phyloP scores from a whole-genome alignment of 2,888 invertebrate genomes.

The Germaria angustata region DNA sequence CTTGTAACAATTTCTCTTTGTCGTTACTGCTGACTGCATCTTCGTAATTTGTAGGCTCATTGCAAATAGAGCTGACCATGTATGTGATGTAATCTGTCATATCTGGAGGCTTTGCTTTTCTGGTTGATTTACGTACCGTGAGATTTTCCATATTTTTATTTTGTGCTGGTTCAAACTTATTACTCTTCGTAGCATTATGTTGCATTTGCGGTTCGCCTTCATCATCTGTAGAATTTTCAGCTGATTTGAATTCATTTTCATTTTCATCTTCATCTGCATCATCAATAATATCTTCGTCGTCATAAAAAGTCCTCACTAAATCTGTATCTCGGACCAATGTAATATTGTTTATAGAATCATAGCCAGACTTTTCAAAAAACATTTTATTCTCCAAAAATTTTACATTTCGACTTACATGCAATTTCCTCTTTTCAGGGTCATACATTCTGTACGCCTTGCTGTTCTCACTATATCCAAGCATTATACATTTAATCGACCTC shows the following conservation, averaged over 20 bases:
- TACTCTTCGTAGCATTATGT: neutral
- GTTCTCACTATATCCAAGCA: constrained; percentile 21
- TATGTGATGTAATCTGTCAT: constrained; percentile 22
- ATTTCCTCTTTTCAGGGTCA: neutral
- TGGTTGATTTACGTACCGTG: neutral
- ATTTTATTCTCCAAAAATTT: constrained; percentile 25
- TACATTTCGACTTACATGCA: constrained; percentile 29
- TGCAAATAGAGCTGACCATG: neutral
- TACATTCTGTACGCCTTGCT: constrained; percentile 34
- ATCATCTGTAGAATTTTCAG: neutral
- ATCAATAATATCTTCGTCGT: neutral
- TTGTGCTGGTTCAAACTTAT: too few species aligned
- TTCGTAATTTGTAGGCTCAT: neutral
- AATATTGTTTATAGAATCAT: neutral
- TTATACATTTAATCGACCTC: constrained; percentile 20
- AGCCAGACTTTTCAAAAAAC: neutral
- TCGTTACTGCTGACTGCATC: neutral
- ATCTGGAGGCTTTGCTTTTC: constrained; percentile 8
- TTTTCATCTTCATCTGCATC: neutral
- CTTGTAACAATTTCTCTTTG: neutral
- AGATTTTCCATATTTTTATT: neutral
- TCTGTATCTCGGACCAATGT: neutral
- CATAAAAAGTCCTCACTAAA: neutral
- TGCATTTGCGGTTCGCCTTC: neutral
- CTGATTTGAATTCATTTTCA: constrained; percentile 2